These are phyloP conservation scores for Tragelaphus imberbis DNA, from an alignment of 2,113 vertebrate species.

Conservation along the genomic window DNA sequence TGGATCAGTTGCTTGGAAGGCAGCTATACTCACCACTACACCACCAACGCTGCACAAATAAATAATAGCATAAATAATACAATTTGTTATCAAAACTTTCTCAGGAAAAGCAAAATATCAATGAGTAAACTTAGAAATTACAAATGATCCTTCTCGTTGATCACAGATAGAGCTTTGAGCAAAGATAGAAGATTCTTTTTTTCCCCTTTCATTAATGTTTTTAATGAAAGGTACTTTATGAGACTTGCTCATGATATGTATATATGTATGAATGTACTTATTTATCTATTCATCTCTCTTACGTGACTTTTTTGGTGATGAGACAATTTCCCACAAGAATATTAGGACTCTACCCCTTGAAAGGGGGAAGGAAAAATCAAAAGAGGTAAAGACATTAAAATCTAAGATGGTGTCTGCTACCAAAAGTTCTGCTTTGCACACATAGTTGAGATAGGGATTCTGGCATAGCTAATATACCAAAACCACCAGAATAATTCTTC, in stretches of 20 bases:
- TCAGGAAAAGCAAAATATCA: background rate
- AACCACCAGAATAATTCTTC: background rate
- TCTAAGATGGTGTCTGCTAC: background rate
- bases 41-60: background rate
- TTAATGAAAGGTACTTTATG: background rate
- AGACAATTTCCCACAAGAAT: background rate
- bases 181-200: background rate
- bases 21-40: background rate
- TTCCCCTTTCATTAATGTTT: background rate
- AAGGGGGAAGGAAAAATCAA: background rate
- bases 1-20: background rate
- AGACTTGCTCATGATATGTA: background rate
- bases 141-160: background rate
- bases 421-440: background rate
- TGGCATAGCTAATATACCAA: background rate
- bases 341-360: background rate
- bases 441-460: background rate
- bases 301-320: background rate
- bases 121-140: background rate
- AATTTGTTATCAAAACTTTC: background rate
- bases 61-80: background rate
- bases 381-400: background rate
- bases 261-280: background rate
- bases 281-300: background rate
- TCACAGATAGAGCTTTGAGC: background rate